These are phyloP conservation scores for Dendrolimus kikuchii DNA, from an alignment of 1,140 invertebrate genomes.

Conservation along the genomic window DNA sequence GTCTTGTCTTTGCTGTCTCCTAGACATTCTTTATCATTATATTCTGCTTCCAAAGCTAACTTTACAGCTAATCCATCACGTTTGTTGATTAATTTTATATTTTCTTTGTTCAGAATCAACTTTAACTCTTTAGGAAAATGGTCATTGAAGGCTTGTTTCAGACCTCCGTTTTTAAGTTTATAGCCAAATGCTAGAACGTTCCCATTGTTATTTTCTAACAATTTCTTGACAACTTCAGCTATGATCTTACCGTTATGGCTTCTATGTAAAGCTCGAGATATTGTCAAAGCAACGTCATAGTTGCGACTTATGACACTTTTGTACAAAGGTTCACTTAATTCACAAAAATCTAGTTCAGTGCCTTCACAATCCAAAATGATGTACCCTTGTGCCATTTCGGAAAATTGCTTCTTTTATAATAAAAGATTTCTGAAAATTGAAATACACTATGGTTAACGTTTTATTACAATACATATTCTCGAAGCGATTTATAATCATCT, in stretches of 20 bases:
- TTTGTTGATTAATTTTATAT: slow-evolving; percentile 21
- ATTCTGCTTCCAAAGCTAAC: slow-evolving; percentile 10
- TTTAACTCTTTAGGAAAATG: slow-evolving; percentile 20
- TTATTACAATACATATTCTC: too few species aligned
- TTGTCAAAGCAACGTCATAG: slow-evolving; percentile 1
- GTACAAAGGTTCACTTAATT: neutral
- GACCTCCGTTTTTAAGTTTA: slow-evolving; percentile 19
- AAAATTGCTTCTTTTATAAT: too few species aligned
- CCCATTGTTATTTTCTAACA: slow-evolving; percentile 9
- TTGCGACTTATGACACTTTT: neutral
- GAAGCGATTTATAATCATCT: too few species aligned
- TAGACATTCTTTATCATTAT: slow-evolving; percentile 6
- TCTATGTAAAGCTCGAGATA: neutral
- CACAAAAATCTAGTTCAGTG: too few species aligned
- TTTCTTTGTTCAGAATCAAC: slow-evolving; percentile 14
- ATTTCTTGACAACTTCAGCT: slow-evolving; percentile 8
- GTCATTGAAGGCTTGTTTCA: slow-evolving; percentile 12
- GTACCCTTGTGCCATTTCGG: too few species aligned
- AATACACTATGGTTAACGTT: too few species aligned
- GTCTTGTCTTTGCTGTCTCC: neutral
- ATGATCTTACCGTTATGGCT: slow-evolving; percentile 6
- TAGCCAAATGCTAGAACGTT: slow-evolving; percentile 19
- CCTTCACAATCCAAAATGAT: too few species aligned
- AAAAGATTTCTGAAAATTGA: too few species aligned
- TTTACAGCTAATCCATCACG: slow-evolving; percentile 18